Conservation (phyloP, 2,797 vertebrate genomes). For the Lemur catta region DNA sequence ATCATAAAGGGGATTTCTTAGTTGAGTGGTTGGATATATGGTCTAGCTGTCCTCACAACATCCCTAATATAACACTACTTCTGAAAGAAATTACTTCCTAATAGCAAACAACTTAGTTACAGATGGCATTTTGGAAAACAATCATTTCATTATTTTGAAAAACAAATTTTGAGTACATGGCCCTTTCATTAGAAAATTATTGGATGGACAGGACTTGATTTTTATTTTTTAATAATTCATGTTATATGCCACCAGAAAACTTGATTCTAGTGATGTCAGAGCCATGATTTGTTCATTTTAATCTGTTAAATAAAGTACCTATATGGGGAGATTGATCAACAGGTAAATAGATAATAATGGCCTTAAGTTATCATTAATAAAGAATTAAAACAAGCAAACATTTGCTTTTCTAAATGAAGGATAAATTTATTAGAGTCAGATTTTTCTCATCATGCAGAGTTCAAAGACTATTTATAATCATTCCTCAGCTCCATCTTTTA, state of each 20-base stretch:
- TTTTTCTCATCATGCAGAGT: background rate
- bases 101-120: background rate
- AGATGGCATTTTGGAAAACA: background rate
- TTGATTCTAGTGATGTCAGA: background rate
- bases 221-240: slow-evolving; percentile 33
- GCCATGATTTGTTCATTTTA: background rate
- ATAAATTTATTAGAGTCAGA: background rate
- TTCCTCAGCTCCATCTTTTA: background rate
- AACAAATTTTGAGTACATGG: background rate
- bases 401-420: background rate
- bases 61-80: background rate
- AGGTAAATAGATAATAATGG: slow-evolving; percentile 38
- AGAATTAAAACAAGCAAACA: slow-evolving; percentile 31
- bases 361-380: slow-evolving; percentile 15
- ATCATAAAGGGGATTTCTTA: background rate
- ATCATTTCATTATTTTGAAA: slow-evolving; percentile 38
- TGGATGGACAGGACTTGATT: background rate
- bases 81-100: slow-evolving; percentile 8
- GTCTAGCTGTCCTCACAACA: background rate
- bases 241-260: background rate
- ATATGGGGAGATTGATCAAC: background rate
- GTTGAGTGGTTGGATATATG: background rate
- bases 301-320: background rate
- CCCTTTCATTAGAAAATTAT: slow-evolving; percentile 29
- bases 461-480: slow-evolving; percentile 28